Conservation (phyloP, 2,888 invertebrate genomes). For the Strigamia maritima region DNA sequence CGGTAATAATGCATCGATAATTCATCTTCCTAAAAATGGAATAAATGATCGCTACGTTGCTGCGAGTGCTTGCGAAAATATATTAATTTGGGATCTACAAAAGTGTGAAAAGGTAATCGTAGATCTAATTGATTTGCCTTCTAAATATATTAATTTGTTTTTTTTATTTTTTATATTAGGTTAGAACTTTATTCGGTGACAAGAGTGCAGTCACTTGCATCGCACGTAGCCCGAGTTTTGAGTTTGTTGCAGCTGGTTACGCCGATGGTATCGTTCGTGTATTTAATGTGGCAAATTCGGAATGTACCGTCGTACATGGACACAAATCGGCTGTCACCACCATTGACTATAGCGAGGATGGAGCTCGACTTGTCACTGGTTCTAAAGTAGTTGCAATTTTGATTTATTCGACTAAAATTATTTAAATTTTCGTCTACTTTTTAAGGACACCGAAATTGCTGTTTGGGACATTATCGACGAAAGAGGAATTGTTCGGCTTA, state of each 20-base stretch:
- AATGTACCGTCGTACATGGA: conserved; percentile 67
- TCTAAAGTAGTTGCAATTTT: conserved; percentile 62
- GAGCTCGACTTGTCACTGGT: conserved; percentile 83
- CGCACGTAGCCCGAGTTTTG: conserved; percentile 70
- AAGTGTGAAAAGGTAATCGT: conserved; percentile 72
- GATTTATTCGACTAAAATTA: not conserved
- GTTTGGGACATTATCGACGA: conserved; percentile 93
- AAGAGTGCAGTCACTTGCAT: conserved; percentile 74
- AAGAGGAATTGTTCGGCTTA: conserved; percentile 79
- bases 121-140: not conserved
- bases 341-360: conserved; percentile 75
- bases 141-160: conserved; percentile 8
- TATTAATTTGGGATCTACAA: conserved; percentile 89
- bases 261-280: conserved; percentile 81
- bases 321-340: conserved; percentile 80
- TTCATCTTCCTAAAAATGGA: conserved; percentile 72
- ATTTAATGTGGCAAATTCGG: conserved; percentile 71
- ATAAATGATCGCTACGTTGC: conserved; percentile 80
- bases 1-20: conserved; percentile 69
- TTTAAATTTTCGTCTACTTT: conserved; percentile 38
- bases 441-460: conserved; percentile 82
- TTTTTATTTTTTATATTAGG: conserved; percentile 56
- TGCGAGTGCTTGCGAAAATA: conserved; percentile 89
- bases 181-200: conserved; percentile 74
- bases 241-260: conserved; percentile 86